Evolutionary conservation across 2,888 invertebrate species (phyloP).

Genomic region (Diaphora mendica): DNA sequence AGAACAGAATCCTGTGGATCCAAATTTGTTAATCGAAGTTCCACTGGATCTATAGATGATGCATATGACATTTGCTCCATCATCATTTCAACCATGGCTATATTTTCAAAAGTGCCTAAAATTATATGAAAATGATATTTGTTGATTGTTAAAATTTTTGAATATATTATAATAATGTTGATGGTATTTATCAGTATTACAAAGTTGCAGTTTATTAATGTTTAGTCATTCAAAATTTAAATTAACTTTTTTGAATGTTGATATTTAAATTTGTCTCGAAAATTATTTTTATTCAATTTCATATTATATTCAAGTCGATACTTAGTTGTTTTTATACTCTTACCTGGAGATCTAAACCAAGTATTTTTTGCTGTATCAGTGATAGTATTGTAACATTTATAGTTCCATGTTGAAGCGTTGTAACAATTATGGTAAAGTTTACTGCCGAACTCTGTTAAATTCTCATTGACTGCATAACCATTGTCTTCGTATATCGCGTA

Average conservation of each 20-base stretch:
- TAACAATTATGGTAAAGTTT: slow-evolving; percentile 60
- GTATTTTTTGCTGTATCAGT: slow-evolving; percentile 64
- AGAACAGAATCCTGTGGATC: slow-evolving; percentile 53
- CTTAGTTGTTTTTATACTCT: background rate
- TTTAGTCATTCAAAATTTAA: too few relatives aligned
- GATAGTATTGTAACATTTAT: slow-evolving; percentile 49
- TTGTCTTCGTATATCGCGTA: slow-evolving; percentile 76
- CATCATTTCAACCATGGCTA: slow-evolving; percentile 85
- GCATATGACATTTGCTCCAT: slow-evolving; percentile 88
- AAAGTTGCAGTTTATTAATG: too few relatives aligned
- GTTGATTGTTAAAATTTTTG: background rate
- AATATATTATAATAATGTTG: background rate
- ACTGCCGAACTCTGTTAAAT: slow-evolving; percentile 41
- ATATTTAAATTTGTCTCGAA: background rate
- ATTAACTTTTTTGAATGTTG: too few relatives aligned
- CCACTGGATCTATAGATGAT: slow-evolving; percentile 83
- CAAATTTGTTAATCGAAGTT: slow-evolving; percentile 79
- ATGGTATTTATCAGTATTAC: background rate
- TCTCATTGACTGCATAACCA: slow-evolving; percentile 67
- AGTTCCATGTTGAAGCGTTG: slow-evolving; percentile 57
- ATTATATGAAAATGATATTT: background rate
- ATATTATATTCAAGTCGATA: background rate
- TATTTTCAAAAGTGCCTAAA: slow-evolving; percentile 30
- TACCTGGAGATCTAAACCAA: slow-evolving; percentile 65
- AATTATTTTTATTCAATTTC: background rate